A percentile compares a stretch with the other conserved stretches of the same genome.
Conservation (phyloP, 2,113 vertebrate genomes). For the Leucopsar rothschildi region DNA sequence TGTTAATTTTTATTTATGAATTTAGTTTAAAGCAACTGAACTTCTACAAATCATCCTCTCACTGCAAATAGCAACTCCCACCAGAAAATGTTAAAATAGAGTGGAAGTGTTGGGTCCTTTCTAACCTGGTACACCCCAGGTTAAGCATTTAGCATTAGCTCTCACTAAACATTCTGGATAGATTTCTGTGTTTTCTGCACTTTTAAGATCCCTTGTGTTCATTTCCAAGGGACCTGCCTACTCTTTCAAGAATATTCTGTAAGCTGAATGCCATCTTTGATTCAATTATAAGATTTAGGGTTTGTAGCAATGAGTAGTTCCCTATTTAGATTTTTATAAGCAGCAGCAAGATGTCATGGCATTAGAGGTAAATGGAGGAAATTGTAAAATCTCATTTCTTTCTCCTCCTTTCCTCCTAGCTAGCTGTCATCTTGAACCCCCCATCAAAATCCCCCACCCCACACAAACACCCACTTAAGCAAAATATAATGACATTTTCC, state of each 20-base stretch:
- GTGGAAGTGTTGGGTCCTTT: not conserved
- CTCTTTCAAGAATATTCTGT: not conserved
- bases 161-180: not conserved
- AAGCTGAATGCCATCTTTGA: not conserved
- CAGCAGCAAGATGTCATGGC: conserved; percentile 32
- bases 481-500: conserved; percentile 47
- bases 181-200: not conserved
- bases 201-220: not conserved
- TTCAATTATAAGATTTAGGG: not conserved
- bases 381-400: not conserved
- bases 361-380: not conserved
- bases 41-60: not conserved
- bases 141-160: not conserved
- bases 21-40: conserved; percentile 11
- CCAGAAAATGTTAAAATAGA: not conserved
- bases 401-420: conserved; percentile 11
- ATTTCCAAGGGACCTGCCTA: not conserved
- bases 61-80: not conserved
- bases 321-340: conserved; percentile 30
- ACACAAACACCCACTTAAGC: conserved; percentile 19
- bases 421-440: not conserved
- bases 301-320: not conserved
- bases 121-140: not conserved
- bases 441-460: conserved; percentile 10
- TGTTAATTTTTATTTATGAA: conserved; percentile 47